Conservation (phyloP, 92 coral and sea anemone genomes). For the Heliopora coerulea region DNA sequence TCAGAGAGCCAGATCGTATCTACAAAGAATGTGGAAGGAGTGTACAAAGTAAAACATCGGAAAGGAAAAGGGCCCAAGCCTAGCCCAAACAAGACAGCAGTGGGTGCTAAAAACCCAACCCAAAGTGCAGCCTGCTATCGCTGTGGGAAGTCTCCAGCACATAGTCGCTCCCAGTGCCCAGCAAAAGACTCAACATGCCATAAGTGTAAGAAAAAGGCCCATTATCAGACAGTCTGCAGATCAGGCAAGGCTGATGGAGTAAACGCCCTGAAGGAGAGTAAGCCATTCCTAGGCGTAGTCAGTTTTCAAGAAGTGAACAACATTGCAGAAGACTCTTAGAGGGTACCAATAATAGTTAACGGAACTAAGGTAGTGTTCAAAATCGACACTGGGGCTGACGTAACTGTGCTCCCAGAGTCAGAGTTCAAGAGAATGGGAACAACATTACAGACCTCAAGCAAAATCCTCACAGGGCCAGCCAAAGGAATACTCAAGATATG, state of each 20-base stretch:
- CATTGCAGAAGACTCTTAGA: slow-evolving; percentile 17
- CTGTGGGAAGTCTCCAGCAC: slow-evolving; percentile 38
- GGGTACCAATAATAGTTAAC: slow-evolving; percentile 36
- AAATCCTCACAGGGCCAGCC: too few relatives aligned
- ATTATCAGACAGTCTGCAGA: slow-evolving; percentile 16
- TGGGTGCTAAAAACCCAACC: slow-evolving; percentile 6
- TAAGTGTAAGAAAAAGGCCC: slow-evolving; percentile 25
- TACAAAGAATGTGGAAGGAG: slow-evolving; percentile 1
- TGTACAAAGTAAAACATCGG: background rate
- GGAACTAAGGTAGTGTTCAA: slow-evolving; percentile 35
- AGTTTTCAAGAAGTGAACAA: slow-evolving; percentile 1
- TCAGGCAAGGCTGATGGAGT: background rate
- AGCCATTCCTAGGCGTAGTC: too few relatives aligned
- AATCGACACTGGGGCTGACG: slow-evolving; percentile 58
- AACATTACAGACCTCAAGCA: slow-evolving; percentile 41
- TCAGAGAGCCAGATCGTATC: too few relatives aligned
- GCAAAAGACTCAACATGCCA: slow-evolving; percentile 29
- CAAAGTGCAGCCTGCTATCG: background rate
- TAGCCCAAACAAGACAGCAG: background rate
- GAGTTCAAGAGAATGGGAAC: background rate
- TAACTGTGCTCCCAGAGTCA: slow-evolving; percentile 52
- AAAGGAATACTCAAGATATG: background rate
- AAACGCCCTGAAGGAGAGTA: too few relatives aligned
- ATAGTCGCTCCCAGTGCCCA: too few relatives aligned
- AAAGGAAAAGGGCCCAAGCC: background rate